phyloP scores from a whole-genome alignment of 2,888 invertebrate genomes.

The Rotaria socialis region DNA sequence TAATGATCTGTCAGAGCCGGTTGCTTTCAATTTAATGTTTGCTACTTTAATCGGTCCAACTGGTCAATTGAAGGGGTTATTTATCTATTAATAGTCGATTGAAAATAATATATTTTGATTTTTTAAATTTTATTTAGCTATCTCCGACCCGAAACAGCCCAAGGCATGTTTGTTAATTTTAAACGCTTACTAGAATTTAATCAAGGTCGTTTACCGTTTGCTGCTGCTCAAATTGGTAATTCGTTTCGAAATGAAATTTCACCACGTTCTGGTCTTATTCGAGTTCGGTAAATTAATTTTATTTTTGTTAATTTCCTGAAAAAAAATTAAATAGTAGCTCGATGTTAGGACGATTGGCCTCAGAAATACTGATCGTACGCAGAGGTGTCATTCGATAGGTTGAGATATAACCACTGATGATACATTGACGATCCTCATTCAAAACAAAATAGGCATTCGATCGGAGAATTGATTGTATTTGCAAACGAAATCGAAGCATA shows the following conservation, averaged over 20 bases:
- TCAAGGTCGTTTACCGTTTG: conserved; percentile 89
- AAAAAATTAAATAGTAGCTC: too few species aligned
- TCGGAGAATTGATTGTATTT: too few species aligned
- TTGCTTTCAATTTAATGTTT: conserved; percentile 99
- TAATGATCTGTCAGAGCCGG: conserved; percentile 85
- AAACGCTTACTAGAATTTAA: conserved; percentile 94
- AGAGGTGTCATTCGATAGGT: too few species aligned
- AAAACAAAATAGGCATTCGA: too few species aligned
- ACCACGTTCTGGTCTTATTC: conserved; percentile 85
- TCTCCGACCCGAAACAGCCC: conserved; percentile 94
- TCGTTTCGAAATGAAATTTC: conserved; percentile 99
- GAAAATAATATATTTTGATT: background rate
- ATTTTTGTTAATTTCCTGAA: background rate
- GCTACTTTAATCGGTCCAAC: conserved; percentile 94
- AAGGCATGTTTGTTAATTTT: conserved; percentile 99
- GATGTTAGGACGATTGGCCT: too few species aligned
- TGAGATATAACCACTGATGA: too few species aligned
- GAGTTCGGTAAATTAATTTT: conserved; percentile 67
- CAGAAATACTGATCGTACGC: too few species aligned
- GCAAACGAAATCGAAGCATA: too few species aligned
- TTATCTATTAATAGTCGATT: background rate
- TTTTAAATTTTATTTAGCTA: conserved; percentile 64
- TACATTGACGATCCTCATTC: too few species aligned
- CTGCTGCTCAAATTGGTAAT: conserved; percentile 96
- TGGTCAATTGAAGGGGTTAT: conserved; percentile 78